Evolutionary conservation across 2,113 vertebrate genomes (phyloP), one percentile per base, ranked within the genome.

Genomic region (Nettapus auritus): DNA sequence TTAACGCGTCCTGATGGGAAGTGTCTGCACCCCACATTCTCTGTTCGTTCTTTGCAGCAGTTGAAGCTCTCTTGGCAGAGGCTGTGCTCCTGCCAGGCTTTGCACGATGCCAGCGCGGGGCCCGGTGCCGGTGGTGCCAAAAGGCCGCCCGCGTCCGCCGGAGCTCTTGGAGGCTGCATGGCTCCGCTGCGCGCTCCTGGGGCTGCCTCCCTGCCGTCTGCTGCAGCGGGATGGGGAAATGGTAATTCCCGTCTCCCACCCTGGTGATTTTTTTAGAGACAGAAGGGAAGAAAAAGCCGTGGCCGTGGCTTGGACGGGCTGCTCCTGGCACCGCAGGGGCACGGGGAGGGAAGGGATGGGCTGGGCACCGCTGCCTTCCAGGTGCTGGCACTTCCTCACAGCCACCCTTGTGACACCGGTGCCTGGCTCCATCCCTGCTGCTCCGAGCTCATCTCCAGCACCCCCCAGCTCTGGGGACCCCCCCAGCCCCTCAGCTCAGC

Each of bases 1-100:
- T 97, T 96, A 96, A 80, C 29, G 77, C 3, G 1, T 78, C 94
- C 93, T 94, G 93, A 94, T 95, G 93, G 90, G 93, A 95, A 96
- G 79, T 59, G 94, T 68, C 95, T 95, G 84, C 90, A 94, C 90
- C 89, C 90, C 66, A 89, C 82, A 73, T 70, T 75, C 87, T n/a
- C 88, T 31, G 0, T 55, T 92, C 64, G 69, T 52, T 86, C 90
- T 79, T 59, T 3, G 1, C 88, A 86, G 94, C 88, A 52, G 79
- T 36, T 25, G 1, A 88, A 88, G 91, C 94, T 96, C 59, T 56
- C 59, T 23, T 40, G 15, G 75, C 46, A 76, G 87, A 55, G 63
- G 31, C 67, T 26, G 73, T 6, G 16, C 29, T 29, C 52, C 26
- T 28, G 26, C 14, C 15, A 8, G 18, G 53, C 16, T 4, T 25